phyloP scores from a whole-genome alignment of 1,140 invertebrate species.

The Trachymyrmex septentrionalis region DNA sequence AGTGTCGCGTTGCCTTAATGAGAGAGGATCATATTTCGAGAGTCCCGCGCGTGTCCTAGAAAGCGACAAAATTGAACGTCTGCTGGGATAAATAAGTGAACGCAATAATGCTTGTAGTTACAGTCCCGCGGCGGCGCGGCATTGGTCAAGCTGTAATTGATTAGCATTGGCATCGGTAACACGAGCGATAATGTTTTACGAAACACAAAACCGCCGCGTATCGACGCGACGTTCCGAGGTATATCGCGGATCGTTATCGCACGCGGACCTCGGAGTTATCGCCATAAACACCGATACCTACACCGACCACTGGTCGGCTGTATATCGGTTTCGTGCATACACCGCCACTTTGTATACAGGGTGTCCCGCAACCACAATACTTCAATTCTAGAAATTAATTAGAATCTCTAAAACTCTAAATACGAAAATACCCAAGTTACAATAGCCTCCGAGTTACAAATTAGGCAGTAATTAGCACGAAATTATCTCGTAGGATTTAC shows the following conservation, averaged over 20 bases:
- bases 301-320: conserved; percentile 32
- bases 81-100: conserved; percentile 24
- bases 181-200: conserved; percentile 55
- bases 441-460: background rate
- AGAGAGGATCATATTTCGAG: conserved; percentile 3
- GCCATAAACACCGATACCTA: conserved; percentile 67
- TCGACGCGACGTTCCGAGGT: conserved; percentile 47
- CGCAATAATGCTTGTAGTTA: conserved; percentile 27
- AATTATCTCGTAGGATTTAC: background rate
- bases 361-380: conserved; percentile 15
- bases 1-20: conserved; percentile 16
- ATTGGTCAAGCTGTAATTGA: conserved; percentile 58
- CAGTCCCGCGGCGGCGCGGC: conserved; percentile 3
- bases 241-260: conserved; percentile 65
- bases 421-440: background rate
- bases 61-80: background rate
- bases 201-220: conserved; percentile 58
- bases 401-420: background rate
- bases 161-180: conserved; percentile 55
- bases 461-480: background rate
- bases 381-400: background rate
- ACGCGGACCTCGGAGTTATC: conserved; percentile 55
- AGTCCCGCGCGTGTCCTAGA: background rate
- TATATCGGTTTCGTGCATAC: conserved; percentile 37
- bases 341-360: conserved; percentile 9